A percentile compares a stretch with the other conserved stretches of the same genome.
Evolutionary conservation across 2,888 invertebrate genomes (phyloP).

Genomic region (Rapana venosa): DNA sequence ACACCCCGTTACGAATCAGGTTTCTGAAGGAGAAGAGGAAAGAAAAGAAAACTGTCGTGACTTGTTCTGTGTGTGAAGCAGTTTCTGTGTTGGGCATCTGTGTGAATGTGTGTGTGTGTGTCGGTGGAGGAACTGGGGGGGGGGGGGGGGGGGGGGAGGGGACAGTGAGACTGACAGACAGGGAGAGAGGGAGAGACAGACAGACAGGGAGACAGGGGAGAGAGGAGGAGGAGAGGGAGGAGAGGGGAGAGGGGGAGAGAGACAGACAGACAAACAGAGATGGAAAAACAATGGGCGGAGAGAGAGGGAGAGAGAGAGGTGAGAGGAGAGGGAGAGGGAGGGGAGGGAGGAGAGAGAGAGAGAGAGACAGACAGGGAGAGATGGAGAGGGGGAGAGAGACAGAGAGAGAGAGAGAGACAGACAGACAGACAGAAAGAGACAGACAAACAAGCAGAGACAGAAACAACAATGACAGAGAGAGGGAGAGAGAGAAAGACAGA

Average conservation of each 20-base stretch:
- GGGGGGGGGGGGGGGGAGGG: too few species aligned
- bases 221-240: neutral
- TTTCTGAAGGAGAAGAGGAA: constrained; percentile 71
- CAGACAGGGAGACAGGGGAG: neutral
- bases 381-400: neutral
- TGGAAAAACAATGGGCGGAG: neutral
- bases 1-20: constrained; percentile 79
- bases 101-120: neutral
- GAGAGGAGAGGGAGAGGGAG: neutral
- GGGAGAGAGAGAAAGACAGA: neutral
- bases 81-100: neutral
- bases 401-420: neutral
- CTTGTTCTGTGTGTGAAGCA: too few species aligned
- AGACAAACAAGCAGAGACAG: too few species aligned
- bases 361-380: neutral
- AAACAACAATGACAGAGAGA: neutral
- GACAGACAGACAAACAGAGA: neutral
- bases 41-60: neutral
- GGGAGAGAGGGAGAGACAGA: neutral
- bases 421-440: too few species aligned
- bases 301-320: neutral
- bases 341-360: neutral
- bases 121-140: neutral
- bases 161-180: neutral
- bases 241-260: too few species aligned